Evolutionary conservation across 2,113 vertebrate genomes (phyloP).

Genomic region (Panurus biarmicus): DNA sequence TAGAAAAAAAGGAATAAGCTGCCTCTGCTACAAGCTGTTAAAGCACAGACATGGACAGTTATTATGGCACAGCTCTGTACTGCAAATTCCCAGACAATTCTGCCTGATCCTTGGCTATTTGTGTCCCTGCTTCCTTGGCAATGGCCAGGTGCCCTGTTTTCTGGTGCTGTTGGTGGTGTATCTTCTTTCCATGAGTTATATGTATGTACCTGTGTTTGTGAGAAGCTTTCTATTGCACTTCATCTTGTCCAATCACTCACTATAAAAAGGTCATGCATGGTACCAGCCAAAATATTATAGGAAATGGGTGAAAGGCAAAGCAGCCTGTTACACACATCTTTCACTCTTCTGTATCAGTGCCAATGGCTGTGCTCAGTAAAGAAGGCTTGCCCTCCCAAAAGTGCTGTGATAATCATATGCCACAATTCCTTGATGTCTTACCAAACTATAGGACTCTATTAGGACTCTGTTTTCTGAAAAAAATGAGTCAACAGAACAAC

Average conservation of each 20-base stretch:
- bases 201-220: no score
- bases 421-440: not conserved
- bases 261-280: not conserved
- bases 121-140: not conserved
- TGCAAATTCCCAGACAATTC: not conserved
- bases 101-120: not conserved
- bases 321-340: not conserved
- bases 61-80: not conserved
- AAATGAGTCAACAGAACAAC: not conserved
- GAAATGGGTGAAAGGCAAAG: not conserved
- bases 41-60: not conserved
- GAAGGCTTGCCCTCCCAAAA: not conserved
- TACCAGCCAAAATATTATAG: not conserved
- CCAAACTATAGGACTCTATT: not conserved
- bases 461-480: not conserved
- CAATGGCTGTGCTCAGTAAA: not conserved
- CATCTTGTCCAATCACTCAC: not conserved
- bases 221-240: not conserved
- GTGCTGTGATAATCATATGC: not conserved
- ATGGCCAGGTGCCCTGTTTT: not conserved
- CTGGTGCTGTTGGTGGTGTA: not conserved
- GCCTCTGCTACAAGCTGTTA: rapidly evolving
- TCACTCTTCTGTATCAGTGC: not conserved
- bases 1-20: not conserved
- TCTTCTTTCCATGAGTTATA: not conserved